phyloP scores from a whole-genome alignment of 2,888 invertebrate genomes.

The Apamea crenata region DNA sequence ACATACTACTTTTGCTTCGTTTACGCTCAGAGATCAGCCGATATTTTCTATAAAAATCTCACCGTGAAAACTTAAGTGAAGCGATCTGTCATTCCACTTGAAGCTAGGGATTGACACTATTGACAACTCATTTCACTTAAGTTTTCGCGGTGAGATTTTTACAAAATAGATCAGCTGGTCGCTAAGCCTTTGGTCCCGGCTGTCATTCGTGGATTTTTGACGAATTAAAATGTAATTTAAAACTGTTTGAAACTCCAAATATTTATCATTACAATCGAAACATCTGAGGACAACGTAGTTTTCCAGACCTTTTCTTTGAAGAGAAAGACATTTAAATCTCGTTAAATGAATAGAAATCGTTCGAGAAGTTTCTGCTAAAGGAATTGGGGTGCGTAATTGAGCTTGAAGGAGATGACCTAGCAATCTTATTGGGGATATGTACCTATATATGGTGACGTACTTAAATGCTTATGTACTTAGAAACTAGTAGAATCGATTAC shows the following conservation, averaged over 20 bases:
- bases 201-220: no score
- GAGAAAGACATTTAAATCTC: slow-evolving; percentile 12
- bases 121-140: no score
- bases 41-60: no score
- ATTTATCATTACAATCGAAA: slow-evolving; percentile 10
- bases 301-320: slow-evolving; percentile 27
- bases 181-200: no score
- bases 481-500: not conserved
- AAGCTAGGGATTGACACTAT: no score
- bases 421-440: slow-evolving; percentile 27
- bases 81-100: no score
- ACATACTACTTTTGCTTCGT: no score
- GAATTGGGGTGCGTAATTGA: slow-evolving; percentile 64
- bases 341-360: slow-evolving; percentile 36
- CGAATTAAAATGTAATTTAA: not conserved
- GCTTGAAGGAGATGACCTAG: slow-evolving; percentile 60
- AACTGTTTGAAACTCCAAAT: not conserved
- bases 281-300: not conserved
- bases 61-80: no score
- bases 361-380: slow-evolving; percentile 31
- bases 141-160: no score
- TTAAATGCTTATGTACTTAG: not conserved
- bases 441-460: not conserved
- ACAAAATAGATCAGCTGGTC: no score
- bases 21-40: no score